phyloP scores from a whole-genome alignment of 2,797 vertebrate species.

The Helostoma temminkii region DNA sequence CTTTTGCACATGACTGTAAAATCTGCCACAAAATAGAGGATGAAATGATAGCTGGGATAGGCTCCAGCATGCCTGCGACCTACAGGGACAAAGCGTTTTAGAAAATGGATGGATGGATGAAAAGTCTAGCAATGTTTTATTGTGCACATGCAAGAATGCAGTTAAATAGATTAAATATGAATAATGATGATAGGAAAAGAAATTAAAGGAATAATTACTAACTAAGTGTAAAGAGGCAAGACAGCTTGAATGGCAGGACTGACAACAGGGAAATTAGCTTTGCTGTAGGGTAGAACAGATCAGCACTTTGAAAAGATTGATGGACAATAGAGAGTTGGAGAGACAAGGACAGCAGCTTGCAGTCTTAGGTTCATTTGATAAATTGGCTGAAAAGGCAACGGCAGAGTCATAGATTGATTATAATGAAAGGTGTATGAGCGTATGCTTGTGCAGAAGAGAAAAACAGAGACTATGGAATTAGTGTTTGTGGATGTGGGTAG shows the following conservation, averaged over 20 bases:
- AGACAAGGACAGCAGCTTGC: conserved; percentile 18
- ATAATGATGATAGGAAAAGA: background rate
- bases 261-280: conserved; percentile 57
- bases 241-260: conserved; percentile 46
- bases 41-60: no score
- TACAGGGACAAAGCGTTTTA: no score
- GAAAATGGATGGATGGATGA: no score
- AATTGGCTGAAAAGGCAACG: conserved; percentile 36
- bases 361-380: conserved; percentile 49
- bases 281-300: conserved; percentile 45
- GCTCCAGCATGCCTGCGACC: no score
- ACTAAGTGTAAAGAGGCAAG: conserved; percentile 18
- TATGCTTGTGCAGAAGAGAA: background rate
- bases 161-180: no score
- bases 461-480: background rate
- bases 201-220: conserved; percentile 9
- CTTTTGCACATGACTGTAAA: no score
- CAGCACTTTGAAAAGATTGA: conserved; percentile 68
- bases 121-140: no score
- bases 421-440: conserved; percentile 4
- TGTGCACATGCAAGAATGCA: no score
- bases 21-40: no score
- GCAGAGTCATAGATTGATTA: conserved; percentile 14
- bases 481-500: background rate
- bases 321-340: conserved; percentile 26